Conservation (phyloP, 2,797 vertebrate species). For the Perodicticus potto region DNA sequence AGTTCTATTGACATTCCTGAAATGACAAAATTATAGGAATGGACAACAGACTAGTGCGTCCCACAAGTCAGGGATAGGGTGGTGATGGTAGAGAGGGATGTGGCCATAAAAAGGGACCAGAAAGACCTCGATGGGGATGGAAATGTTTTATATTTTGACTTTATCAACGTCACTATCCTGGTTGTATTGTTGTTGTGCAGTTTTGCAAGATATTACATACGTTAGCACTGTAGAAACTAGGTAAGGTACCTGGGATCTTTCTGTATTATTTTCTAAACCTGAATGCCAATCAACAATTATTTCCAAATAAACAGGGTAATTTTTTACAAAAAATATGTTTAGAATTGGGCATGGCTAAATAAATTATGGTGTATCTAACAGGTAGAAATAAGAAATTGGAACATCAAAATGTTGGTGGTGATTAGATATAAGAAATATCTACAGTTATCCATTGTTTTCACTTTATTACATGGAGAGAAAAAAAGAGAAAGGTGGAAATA, state of each 20-base stretch:
- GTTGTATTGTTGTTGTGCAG: background rate
- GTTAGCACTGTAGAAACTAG: background rate
- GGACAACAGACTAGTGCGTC: background rate
- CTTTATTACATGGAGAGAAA: background rate
- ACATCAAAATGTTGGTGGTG: background rate
- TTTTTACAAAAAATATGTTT: background rate
- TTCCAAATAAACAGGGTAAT: background rate
- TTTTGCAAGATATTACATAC: background rate
- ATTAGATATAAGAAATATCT: slow-evolving; percentile 43
- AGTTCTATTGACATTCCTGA: background rate
- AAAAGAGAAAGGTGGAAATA: background rate
- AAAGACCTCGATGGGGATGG: background rate
- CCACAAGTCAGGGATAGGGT: background rate
- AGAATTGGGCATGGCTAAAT: background rate
- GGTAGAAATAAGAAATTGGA: background rate
- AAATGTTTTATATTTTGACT: background rate
- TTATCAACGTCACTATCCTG: background rate
- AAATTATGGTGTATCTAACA: background rate
- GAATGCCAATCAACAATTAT: background rate
- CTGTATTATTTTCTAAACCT: background rate
- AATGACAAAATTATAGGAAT: background rate
- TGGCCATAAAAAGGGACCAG: background rate
- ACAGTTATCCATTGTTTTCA: slow-evolving; percentile 5
- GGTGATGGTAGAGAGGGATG: background rate
- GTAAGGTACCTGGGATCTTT: background rate